These are phyloP conservation scores for Dorcus parallelipipedus DNA, from an alignment of 2,888 invertebrate genomes.

Conservation along the genomic window DNA sequence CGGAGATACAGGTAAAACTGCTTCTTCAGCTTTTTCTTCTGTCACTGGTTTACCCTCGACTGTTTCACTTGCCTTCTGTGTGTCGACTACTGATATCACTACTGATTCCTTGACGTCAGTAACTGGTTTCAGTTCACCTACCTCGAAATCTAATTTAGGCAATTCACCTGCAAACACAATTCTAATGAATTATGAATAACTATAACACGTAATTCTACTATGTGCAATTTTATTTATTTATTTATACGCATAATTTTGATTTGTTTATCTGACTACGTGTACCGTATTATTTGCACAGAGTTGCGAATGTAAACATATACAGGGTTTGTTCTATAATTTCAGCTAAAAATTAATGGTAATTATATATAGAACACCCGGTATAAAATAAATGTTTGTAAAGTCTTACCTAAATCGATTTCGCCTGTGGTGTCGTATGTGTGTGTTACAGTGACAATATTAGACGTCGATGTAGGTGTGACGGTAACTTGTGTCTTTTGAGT, in stretches of 20 bases:
- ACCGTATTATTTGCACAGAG: no score
- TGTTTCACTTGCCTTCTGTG: conserved; percentile 18
- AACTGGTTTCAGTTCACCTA: conserved; percentile 21
- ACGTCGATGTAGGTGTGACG: conserved; percentile 18
- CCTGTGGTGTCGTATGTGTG: conserved; percentile 20
- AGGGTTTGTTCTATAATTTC: no score
- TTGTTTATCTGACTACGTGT: no score
- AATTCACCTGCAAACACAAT: conserved; percentile 12
- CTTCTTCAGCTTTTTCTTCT: conserved; percentile 4
- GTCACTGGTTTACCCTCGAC: conserved; percentile 2
- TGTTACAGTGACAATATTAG: conserved; percentile 17
- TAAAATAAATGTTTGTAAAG: conserved; percentile 5
- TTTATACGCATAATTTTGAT: no score
- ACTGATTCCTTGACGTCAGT: conserved; percentile 24
- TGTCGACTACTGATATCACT: conserved; percentile 22
- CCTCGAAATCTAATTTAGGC: conserved; percentile 11
- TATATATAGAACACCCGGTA: neutral
- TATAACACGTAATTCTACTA: no score
- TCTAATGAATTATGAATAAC: no score
- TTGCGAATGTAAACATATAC: no score
- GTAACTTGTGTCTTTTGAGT: conserved; percentile 13
- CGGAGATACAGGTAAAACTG: conserved; percentile 3
- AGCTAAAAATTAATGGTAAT: no score
- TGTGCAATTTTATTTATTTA: no score
- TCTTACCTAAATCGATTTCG: conserved; percentile 17